phyloP scores from a whole-genome alignment of 1,140 invertebrate species.

The Drosophila rufa region DNA sequence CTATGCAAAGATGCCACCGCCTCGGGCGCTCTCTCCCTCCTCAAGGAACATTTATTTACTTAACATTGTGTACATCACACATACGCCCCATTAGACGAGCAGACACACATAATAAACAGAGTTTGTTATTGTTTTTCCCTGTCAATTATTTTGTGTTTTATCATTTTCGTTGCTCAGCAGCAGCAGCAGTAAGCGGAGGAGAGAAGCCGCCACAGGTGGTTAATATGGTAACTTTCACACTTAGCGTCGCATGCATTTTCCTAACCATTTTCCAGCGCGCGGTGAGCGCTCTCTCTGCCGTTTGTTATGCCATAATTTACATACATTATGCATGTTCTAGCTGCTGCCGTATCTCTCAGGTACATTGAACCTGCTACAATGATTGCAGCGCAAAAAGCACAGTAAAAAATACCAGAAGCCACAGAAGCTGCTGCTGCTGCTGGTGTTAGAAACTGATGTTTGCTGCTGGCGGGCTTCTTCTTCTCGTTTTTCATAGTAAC shows the following conservation, averaged over 20 bases:
- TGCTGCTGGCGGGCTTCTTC: neutral
- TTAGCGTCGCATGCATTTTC: slow-evolving; percentile 61
- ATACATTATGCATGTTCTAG: slow-evolving; percentile 78
- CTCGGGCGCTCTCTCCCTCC: neutral
- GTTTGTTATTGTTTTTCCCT: slow-evolving; percentile 48
- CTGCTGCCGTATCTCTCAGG: slow-evolving; percentile 51
- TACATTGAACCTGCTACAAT: slow-evolving; percentile 80
- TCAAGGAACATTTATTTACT: slow-evolving; percentile 68
- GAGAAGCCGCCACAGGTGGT: slow-evolving; percentile 68
- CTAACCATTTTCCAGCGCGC: slow-evolving; percentile 12
- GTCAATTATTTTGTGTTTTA: slow-evolving; percentile 21
- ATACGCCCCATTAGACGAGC: slow-evolving; percentile 73
- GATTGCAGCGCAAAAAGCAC: slow-evolving; percentile 44
- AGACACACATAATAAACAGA: slow-evolving; percentile 70
- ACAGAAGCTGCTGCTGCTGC: slow-evolving; percentile 19
- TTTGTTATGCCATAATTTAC: slow-evolving; percentile 76
- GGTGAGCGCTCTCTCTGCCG: slow-evolving; percentile 11
- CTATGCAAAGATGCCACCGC: slow-evolving; percentile 48
- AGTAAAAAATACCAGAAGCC: slow-evolving; percentile 11
- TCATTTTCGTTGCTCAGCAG: slow-evolving; percentile 8
- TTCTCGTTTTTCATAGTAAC: slow-evolving; percentile 9
- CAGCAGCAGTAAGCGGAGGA: neutral
- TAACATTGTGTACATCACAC: slow-evolving; percentile 69
- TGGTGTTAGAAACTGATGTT: slow-evolving; percentile 15
- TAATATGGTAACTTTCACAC: slow-evolving; percentile 79